Percentiles rank a stretch among this genome's conserved stretches.
These are phyloP conservation scores for Gallinago paraguaiae DNA, from an alignment of 2,113 vertebrate species.

Conservation along the genomic window DNA sequence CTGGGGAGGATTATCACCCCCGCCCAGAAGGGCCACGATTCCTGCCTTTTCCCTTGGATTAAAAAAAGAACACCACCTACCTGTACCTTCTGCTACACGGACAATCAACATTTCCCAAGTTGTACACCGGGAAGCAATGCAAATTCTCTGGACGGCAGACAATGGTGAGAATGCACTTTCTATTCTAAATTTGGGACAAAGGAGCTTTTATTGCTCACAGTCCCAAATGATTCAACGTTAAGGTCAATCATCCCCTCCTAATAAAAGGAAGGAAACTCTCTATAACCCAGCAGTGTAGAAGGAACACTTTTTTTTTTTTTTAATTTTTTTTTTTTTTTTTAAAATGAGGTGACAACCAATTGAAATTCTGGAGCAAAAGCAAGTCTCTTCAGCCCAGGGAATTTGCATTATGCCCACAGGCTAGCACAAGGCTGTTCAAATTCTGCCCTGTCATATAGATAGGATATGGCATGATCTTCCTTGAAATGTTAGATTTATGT, in stretches of 20 bases:
- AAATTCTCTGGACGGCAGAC: background rate
- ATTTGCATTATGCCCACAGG: slow-evolving; percentile 62
- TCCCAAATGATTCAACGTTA: background rate
- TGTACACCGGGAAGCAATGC: background rate
- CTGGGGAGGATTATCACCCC: background rate
- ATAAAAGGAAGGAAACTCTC: background rate
- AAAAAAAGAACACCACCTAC: background rate
- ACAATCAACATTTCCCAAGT: background rate
- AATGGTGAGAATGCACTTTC: background rate
- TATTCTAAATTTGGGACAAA: background rate
- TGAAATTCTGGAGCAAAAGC: slow-evolving; percentile 50
- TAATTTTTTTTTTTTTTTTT: background rate
- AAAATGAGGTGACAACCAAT: slow-evolving; percentile 16
- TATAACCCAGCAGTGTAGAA: background rate
- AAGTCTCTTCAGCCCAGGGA: slow-evolving; percentile 10
- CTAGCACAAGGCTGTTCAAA: slow-evolving; percentile 50
- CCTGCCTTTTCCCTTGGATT: background rate
- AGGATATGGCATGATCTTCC: slow-evolving; percentile 53
- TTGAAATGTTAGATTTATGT: slow-evolving; percentile 58
- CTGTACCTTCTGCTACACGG: rapidly evolving
- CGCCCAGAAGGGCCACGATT: background rate
- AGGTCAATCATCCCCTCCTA: background rate
- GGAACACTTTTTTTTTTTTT: background rate
- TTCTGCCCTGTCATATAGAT: slow-evolving; percentile 46
- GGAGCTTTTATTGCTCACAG: background rate